Evolutionary conservation across 2,113 vertebrate species (phyloP), one percentile per base, ranked within the genome.

Genomic region (Globicephala melas): DNA sequence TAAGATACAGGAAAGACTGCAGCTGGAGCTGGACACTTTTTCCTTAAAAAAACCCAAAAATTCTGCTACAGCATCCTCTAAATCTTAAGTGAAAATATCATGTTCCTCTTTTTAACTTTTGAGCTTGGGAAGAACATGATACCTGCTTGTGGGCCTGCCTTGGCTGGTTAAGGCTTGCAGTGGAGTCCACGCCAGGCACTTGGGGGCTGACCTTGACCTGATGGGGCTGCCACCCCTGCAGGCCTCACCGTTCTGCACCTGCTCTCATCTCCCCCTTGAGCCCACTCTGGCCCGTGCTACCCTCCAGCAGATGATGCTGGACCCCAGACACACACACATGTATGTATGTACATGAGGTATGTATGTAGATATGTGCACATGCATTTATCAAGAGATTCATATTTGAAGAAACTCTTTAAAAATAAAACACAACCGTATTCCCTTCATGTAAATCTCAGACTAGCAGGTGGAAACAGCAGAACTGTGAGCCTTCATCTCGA

Each of bases 191-290:
- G 0, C 31, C 17, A 2, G 33, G 15, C 3, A 0, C 4, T 5
- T 3, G 74, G 8, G 14, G 62, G 28, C 13, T 8, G 26, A 26
- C 25, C 58, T 20, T 21, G 82, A 67, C 2, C 20, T n/a, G 44
- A 15, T 20, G 8, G 0, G 23, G 11, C 50, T 0, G 0, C 14
- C 28, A 41, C 8, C 23, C n/a, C 36, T 0, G 0, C 2, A 0
- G 0, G 62, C 23, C 28, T 79, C 50, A 10, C 76, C 20, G 2
- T 36, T 15, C 12, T 2, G 50, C 4, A 44, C 33, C 50, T 79
- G 50, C 17, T 17, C 44, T 77, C 20, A 38, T 20, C 36, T 25
- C 20, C 33, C 8, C 58, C 26, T 0, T 2, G 18, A 41, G 17
- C 62, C 62, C 3, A 6, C 17, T 41, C 0, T 50, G 21, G 83